Base-by-base conservation (phyloP, 2,888 invertebrate genomes). In the Drosophila subquinaria region DNA sequence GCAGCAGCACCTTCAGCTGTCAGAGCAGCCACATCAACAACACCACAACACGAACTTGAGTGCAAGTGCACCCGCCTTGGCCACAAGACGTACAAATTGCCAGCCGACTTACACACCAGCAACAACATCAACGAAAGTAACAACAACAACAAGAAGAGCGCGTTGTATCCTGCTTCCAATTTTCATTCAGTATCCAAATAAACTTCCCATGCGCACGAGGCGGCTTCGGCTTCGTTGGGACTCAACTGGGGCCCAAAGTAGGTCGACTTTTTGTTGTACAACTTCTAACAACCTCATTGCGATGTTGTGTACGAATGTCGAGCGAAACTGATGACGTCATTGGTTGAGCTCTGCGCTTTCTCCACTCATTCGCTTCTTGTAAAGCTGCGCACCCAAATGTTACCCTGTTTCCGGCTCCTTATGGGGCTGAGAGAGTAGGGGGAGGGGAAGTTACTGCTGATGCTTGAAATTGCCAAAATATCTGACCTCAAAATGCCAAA, bases 221-320 rank as follows among this genome's bases (percentile, higher is more conserved):
- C 76, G 59, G 47, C 52, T 69, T 65, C 76, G 59, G 47, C 52
- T 67, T 65, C 56, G 64, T 55, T 20, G 42, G 27, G 23, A 30
- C 2, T 30, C 27, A 27, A 27, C 27, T 5, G 40, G 13, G 52
- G 9, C 30, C 33, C 69, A 82, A 88, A 89, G 79, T 89, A 89
- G 89, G 89, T 89, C 89, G 88, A 71, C 65, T 42, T 76, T 59
- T 55, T 69, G 64, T 61, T 65, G 76, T 88, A 88, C 82, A 79
- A 88, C 86, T 85, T 85, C 81, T 76, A 81, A 83, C 82, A 86
- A 88, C 86, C 88, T 88, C 83, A 86, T 88, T 82, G 83, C 78
- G 81, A 83, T 74, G 53, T 77, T 62, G 43, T 43, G 43, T 62
- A 52, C 8, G 9, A 13, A 8, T 50, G 15, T n/a, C 48, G 50